These are phyloP conservation scores for Luffia ferchaultella DNA, from an alignment of 2,888 invertebrate species.

Conservation along the genomic window DNA sequence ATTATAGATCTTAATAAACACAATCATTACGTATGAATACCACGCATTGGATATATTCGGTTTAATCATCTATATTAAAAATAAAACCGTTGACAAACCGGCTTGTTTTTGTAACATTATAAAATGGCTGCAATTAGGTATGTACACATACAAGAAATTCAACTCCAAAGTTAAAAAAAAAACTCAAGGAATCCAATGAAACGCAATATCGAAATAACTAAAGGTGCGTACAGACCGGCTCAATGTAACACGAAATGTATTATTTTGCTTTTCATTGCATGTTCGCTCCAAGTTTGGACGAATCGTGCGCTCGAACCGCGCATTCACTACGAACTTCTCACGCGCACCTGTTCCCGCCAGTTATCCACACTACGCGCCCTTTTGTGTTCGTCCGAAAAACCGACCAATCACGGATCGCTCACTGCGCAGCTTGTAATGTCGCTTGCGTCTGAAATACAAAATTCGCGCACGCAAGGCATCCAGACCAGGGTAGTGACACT, in stretches of 20 bases:
- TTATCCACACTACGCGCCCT: conserved; percentile 9
- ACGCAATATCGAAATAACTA: too few species aligned
- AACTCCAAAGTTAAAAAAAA: too few species aligned
- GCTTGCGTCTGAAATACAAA: conserved; percentile 2
- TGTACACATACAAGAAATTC: too few species aligned
- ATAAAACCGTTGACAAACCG: too few species aligned
- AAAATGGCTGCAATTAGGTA: too few species aligned
- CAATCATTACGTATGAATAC: too few species aligned
- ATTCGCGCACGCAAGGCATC: conserved; percentile 3
- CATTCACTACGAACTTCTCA: conserved; percentile 1
- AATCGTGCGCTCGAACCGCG: neutral
- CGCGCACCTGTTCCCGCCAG: conserved; percentile 1
- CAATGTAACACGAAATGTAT: conserved; percentile 1
- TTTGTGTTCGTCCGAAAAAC: conserved; percentile 13
- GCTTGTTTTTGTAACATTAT: too few species aligned
- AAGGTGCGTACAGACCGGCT: neutral
- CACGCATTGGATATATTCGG: too few species aligned
- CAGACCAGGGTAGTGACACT: too few species aligned
- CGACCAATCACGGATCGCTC: conserved; percentile 12
- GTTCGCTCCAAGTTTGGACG: conserved; percentile 5
- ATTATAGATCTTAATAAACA: too few species aligned
- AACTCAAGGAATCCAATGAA: too few species aligned
- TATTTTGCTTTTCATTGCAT: conserved; percentile 6
- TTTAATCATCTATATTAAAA: too few species aligned
- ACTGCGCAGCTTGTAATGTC: conserved; percentile 8